Conservation (phyloP, 2,797 vertebrate genomes). For the Macropus fuliginosus region DNA sequence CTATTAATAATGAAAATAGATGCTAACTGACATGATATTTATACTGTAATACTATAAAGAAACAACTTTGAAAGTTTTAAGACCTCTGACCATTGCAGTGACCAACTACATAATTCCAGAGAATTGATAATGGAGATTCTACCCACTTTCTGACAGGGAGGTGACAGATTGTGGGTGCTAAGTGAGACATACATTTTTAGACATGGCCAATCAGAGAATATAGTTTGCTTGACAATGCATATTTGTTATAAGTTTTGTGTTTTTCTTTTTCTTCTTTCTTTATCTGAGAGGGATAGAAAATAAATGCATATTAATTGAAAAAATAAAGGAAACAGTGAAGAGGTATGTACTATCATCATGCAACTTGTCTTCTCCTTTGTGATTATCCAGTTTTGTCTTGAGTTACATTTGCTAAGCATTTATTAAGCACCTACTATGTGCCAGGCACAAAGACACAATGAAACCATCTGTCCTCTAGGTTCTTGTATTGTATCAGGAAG, state of each 20-base stretch:
- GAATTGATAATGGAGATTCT: background rate
- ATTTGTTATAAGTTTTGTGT: background rate
- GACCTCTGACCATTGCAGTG: background rate
- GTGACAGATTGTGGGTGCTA: background rate
- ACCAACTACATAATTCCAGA: background rate
- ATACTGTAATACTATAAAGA: background rate
- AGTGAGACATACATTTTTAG: background rate
- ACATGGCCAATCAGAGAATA: background rate
- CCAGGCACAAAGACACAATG: constrained; percentile 38
- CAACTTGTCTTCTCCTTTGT: background rate
- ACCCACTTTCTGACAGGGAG: background rate
- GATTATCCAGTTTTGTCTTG: constrained; percentile 33
- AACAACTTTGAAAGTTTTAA: background rate
- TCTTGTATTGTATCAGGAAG: background rate
- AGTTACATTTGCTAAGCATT: constrained; percentile 42
- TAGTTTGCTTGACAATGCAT: background rate
- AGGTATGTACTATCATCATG: background rate
- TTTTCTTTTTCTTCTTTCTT: background rate
- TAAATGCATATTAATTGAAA: background rate
- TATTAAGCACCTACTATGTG: constrained; percentile 27
- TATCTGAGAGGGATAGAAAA: background rate
- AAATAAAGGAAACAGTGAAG: background rate
- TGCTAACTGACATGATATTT: background rate
- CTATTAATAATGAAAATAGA: background rate
- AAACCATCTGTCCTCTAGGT: constrained; percentile 5